Evolutionary conservation across 2,797 vertebrate genomes (phyloP).

Genomic region (Perodicticus potto): DNA sequence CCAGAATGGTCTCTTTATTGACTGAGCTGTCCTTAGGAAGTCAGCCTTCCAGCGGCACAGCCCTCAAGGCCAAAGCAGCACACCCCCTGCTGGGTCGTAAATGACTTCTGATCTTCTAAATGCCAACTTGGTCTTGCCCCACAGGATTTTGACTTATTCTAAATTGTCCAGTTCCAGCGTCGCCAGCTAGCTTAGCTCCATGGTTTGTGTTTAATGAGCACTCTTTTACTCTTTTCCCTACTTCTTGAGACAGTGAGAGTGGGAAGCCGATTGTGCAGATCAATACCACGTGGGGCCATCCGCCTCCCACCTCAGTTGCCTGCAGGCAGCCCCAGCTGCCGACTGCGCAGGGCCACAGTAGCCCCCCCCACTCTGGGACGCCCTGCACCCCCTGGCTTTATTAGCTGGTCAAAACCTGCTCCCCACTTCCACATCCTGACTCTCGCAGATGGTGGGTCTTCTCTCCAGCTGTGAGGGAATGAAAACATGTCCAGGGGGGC

Average conservation of each 20-base stretch:
- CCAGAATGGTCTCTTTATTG: background rate
- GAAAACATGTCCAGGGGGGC: background rate
- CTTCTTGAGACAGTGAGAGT: background rate
- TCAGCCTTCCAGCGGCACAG: background rate
- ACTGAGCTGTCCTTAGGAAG: background rate
- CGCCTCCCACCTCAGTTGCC: background rate
- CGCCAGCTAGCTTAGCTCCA: background rate
- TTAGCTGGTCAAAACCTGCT: background rate
- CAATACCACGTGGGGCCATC: background rate
- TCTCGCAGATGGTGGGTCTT: background rate
- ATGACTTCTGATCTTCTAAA: constrained; percentile 31
- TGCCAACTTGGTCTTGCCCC: background rate
- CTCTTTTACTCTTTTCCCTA: background rate
- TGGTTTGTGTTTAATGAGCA: constrained; percentile 22
- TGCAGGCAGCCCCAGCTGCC: background rate
- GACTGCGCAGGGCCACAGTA: background rate
- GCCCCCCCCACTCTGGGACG: background rate
- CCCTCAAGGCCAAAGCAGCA: background rate
- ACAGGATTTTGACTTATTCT: constrained; percentile 6
- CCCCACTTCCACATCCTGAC: accelerated
- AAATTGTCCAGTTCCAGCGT: background rate
- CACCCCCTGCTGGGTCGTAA: background rate
- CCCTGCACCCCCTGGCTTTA: background rate
- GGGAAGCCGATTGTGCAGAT: background rate
- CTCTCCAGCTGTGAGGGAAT: background rate